Conservation (phyloP, 2,888 invertebrate species). For the Tryphoninae sp. region DNA sequence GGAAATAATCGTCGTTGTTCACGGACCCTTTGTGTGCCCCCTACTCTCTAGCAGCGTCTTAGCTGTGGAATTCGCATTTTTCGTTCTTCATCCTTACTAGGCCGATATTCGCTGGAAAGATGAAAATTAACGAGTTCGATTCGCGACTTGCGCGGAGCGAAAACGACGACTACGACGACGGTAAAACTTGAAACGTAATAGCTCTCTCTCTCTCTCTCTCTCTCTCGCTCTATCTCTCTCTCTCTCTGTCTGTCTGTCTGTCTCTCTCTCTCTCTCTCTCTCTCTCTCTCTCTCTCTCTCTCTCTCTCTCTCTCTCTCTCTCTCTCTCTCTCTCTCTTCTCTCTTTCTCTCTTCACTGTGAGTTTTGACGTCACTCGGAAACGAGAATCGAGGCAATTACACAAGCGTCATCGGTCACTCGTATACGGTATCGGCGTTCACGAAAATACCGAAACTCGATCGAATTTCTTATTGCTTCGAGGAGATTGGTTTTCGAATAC, state of each 20-base stretch:
- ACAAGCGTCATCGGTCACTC: constrained; percentile 78
- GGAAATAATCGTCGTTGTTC: constrained; percentile 11
- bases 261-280: not conserved
- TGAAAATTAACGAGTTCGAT: constrained; percentile 6
- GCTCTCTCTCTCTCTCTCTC: constrained; percentile 33
- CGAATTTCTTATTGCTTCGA: not conserved
- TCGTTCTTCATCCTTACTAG: constrained; percentile 4
- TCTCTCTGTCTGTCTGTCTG: too few species aligned
- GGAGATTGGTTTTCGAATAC: not conserved
- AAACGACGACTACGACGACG: constrained; percentile 29
- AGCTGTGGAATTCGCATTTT: not conserved
- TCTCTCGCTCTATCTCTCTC: too few species aligned
- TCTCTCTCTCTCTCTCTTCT: constrained; percentile 26
- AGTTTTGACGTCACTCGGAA: constrained; percentile 76
- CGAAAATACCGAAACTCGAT: not conserved
- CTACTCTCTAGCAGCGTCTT: not conserved
- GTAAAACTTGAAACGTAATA: constrained; percentile 60
- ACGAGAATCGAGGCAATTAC: constrained; percentile 68
- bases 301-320: too few species aligned
- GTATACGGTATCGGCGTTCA: constrained; percentile 56
- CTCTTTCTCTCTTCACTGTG: constrained; percentile 11
- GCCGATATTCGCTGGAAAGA: not conserved
- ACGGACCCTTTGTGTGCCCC: not conserved
- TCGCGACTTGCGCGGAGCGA: constrained; percentile 1
- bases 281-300: not conserved